phyloP scores from a whole-genome alignment of 2,113 vertebrate genomes.

The Bostrychus sinensis region DNA sequence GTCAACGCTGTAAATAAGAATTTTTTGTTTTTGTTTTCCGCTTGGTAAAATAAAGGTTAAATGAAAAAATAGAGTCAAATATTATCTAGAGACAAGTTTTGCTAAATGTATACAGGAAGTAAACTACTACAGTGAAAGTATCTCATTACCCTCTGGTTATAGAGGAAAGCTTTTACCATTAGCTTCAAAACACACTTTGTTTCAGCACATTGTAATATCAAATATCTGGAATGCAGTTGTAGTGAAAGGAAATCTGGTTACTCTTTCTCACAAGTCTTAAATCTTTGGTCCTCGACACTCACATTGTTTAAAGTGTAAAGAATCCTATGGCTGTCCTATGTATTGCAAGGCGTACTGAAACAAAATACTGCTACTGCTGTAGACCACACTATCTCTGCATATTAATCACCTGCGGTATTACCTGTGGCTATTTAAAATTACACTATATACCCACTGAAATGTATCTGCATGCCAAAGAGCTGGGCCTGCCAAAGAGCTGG shows the following conservation, averaged over 20 bases:
- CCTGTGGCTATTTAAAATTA: conserved; percentile 34
- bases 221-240: conserved; percentile 18
- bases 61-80: too few relatives aligned
- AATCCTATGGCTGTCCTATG: conserved; percentile 22
- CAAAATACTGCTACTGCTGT: conserved; percentile 5
- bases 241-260: neutral
- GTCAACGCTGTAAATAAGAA: too few relatives aligned
- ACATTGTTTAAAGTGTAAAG: conserved; percentile 31
- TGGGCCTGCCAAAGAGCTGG: conserved; percentile 35
- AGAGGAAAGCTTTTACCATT: conserved; percentile 40
- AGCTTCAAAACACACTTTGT: conserved; percentile 35
- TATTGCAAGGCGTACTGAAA: conserved; percentile 25
- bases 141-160: conserved; percentile 6
- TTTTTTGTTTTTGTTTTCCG: too few relatives aligned
- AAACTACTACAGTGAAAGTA: neutral
- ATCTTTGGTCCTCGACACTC: conserved; percentile 15
- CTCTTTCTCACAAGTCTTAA: conserved; percentile 12
- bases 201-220: conserved; percentile 45
- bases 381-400: neutral
- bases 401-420: conserved; percentile 21
- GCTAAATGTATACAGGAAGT: too few relatives aligned
- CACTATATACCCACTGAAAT: conserved; percentile 25
- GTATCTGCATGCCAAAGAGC: too few relatives aligned
- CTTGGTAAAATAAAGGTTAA: too few relatives aligned
- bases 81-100: too few relatives aligned